phyloP scores from a whole-genome alignment of 1,140 invertebrate species.

The Plutomurus gul region DNA sequence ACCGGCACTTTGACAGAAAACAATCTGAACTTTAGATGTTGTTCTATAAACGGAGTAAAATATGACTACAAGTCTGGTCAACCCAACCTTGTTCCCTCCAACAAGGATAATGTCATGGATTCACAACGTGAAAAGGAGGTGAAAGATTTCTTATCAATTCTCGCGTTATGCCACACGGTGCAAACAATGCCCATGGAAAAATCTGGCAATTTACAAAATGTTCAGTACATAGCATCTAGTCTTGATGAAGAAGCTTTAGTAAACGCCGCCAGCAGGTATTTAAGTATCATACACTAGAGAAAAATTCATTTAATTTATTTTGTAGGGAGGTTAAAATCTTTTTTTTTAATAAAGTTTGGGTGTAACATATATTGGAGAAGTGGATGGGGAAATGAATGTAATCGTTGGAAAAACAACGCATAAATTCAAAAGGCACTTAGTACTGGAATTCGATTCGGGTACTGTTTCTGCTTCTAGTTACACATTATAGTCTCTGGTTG shows the following conservation, averaged over 20 bases:
- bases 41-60: slow-evolving; percentile 62
- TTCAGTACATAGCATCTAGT: slow-evolving; percentile 70
- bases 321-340: no score
- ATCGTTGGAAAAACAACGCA: slow-evolving; percentile 57
- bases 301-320: no score
- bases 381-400: slow-evolving; percentile 61
- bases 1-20: slow-evolving; percentile 77
- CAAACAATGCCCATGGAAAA: slow-evolving; percentile 61
- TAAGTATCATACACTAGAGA: no score
- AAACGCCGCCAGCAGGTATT: slow-evolving; percentile 67
- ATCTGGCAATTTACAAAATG: background rate
- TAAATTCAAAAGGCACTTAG: slow-evolving; percentile 57
- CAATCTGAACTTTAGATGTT: slow-evolving; percentile 69
- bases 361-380: slow-evolving; percentile 69
- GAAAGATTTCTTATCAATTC: slow-evolving; percentile 69
- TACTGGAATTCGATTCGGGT: slow-evolving; percentile 68
- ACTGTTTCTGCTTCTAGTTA: background rate
- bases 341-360: no score
- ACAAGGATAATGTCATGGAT: background rate
- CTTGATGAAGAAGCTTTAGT: slow-evolving; percentile 86
- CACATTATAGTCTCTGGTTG: background rate
- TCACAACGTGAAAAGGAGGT: background rate
- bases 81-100: slow-evolving; percentile 54
- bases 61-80: slow-evolving; percentile 64
- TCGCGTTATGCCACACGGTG: slow-evolving; percentile 79